Conservation (phyloP, 2,888 invertebrate genomes). For the Dynastes maya region DNA sequence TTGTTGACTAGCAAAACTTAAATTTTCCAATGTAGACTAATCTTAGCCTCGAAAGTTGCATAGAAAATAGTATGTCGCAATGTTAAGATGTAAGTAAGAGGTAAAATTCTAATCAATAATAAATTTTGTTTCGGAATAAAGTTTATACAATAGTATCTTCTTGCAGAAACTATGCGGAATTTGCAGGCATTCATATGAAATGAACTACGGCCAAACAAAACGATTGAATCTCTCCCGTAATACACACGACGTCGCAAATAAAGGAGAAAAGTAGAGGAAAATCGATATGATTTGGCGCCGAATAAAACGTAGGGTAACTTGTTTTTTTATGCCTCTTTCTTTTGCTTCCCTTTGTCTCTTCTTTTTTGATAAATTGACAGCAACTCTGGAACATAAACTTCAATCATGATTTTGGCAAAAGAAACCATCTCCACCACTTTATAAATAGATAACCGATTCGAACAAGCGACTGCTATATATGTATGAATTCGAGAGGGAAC, state of each 20-base stretch:
- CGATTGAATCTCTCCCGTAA: slow-evolving; percentile 41
- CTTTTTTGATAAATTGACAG: slow-evolving; percentile 44
- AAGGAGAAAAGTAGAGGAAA: slow-evolving; percentile 33
- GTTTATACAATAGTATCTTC: slow-evolving; percentile 16
- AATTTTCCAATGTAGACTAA: too few species aligned
- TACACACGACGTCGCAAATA: slow-evolving; percentile 41
- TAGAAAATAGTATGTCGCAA: too few species aligned
- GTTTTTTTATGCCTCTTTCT: slow-evolving; percentile 19
- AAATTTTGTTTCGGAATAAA: neutral
- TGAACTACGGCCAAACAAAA: slow-evolving; percentile 36
- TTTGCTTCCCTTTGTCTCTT: neutral
- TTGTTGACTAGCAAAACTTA: too few species aligned
- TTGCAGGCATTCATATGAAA: slow-evolving; percentile 30
- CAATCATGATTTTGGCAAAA: slow-evolving; percentile 15
- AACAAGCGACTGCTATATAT: neutral
- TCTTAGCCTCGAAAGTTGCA: too few species aligned
- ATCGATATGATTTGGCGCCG: slow-evolving; percentile 49
- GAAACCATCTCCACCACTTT: neutral
- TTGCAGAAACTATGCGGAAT: neutral
- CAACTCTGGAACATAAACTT: slow-evolving; percentile 8
- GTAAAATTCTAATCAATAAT: too few species aligned
- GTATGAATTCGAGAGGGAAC: neutral
- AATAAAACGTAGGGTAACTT: slow-evolving; percentile 38
- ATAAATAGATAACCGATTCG: slow-evolving; percentile 11
- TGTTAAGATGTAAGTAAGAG: too few species aligned